Evolutionary conservation across 2,888 invertebrate genomes (phyloP), one percentile per base, ranked within the genome.

Genomic region (Saturnia japonica): DNA sequence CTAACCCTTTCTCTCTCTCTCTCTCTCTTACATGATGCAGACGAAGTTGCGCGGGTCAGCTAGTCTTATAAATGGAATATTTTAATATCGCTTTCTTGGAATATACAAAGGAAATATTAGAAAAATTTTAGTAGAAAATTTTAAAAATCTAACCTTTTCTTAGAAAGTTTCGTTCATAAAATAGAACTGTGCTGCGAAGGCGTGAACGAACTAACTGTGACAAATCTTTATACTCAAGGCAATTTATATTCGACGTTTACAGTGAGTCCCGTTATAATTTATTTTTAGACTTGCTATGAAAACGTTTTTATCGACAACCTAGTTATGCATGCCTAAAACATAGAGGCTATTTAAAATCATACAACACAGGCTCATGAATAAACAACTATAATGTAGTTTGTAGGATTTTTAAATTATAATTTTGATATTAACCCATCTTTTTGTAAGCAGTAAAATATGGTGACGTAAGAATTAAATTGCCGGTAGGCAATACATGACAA

Each of bases 111-210:
- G 51, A 54, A 66, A 70, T 66, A 72, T 68, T 70, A 47, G 28
- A 64, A 70, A 72, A 72, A 42, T 70, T 70, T 60, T 42, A 51
- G 51, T 43, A 68, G 22, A 54, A 51, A 47, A 34, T 51, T 72
- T 67, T 67, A 67, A 69, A 70, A 69, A 43, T 69, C 64, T 40
- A 54, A 34, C 57, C 19, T 12, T 28, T 54, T 51, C 40, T 34
- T 22, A 62, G n/a, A 68, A 42, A 43, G 19, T n/a, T 66, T 42
- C 16, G 47, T 70, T 62, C 34, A 19, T 62, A 62, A 62, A 62
- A 62, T 62, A 34, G 40, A 62, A 14, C 22, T 25, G 25, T 16
- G 25, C 25, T 57, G 1, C 25, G 40, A 40, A 62, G 8, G 16
- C 62, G 62, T 40, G 34, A 62, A 62, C 34, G 40, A 3, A 62